These are phyloP conservation scores for Dasyprocta punctata DNA, from an alignment of 2,113 vertebrate species.

Conservation along the genomic window DNA sequence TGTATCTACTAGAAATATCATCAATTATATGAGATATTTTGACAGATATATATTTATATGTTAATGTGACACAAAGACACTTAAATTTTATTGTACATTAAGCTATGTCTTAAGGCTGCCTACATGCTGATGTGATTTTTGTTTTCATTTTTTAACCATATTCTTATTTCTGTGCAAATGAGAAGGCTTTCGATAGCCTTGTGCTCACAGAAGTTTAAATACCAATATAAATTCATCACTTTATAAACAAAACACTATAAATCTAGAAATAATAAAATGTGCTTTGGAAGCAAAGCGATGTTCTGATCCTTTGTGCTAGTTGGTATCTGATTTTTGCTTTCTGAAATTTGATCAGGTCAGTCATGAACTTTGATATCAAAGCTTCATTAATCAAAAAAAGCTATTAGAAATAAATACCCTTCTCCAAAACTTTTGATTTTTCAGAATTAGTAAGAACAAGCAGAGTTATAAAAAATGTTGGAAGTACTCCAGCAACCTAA, in stretches of 20 bases:
- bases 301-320: conserved; percentile 1
- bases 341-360: conserved; percentile 28
- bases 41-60: not conserved
- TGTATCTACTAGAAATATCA: not conserved
- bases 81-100: not conserved
- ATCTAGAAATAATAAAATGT: conserved; percentile 36
- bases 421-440: conserved; percentile 57
- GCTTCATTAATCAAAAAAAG: not conserved
- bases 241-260: not conserved
- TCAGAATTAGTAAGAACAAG: conserved; percentile 59
- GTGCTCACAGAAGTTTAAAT: conserved; percentile 26
- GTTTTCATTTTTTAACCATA: conserved; percentile 30
- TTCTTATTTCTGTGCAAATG: conserved; percentile 4
- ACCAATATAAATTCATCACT: conserved; percentile 47
- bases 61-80: not conserved
- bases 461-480: conserved; percentile 42
- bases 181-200: not conserved
- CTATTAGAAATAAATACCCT: conserved; percentile 5
- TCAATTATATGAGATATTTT: conserved; percentile 24
- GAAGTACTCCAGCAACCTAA: conserved; percentile 29
- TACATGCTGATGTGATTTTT: not conserved
- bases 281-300: not conserved
- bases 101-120: not conserved
- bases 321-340: not conserved
- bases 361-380: conserved; percentile 42